phyloP scores from a whole-genome alignment of 2,797 vertebrate species.

The Rhodeus uyekii region DNA sequence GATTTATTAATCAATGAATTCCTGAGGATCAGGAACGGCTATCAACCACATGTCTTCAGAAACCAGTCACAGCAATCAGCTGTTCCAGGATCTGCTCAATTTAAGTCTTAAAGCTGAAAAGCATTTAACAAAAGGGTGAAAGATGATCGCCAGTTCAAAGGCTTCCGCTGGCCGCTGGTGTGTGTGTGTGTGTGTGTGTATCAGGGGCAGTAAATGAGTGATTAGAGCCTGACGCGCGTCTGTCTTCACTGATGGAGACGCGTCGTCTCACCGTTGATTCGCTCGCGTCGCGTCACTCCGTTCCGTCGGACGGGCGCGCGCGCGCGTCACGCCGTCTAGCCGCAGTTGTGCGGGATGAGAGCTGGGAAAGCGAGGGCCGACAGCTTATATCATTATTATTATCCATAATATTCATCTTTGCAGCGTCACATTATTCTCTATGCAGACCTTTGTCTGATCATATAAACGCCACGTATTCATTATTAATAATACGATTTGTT shows the following conservation, averaged over 20 bases:
- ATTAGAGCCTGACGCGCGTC: conserved; percentile 79
- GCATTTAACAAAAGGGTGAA: background rate
- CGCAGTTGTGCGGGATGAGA: conserved; percentile 1
- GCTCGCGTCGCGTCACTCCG: conserved; percentile 70
- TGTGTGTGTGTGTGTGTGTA: too few species aligned
- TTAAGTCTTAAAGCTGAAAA: background rate
- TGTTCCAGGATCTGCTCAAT: background rate
- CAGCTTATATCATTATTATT: too few species aligned
- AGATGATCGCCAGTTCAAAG: too few species aligned
- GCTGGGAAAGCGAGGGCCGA: too few species aligned
- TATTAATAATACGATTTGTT: background rate
- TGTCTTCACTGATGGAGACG: conserved; percentile 79
- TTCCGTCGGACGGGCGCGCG: too few species aligned
- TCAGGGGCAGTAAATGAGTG: conserved; percentile 83
- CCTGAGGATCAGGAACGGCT: background rate
- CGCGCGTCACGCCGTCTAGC: conserved; percentile 23
- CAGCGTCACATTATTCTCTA: too few species aligned
- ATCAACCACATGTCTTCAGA: too few species aligned
- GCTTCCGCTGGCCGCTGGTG: too few species aligned
- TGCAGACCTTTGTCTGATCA: background rate
- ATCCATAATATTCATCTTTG: too few species aligned
- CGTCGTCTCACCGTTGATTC: conserved; percentile 84
- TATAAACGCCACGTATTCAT: background rate
- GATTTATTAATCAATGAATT: background rate
- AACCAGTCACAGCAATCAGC: background rate